These are phyloP conservation scores for Watsonalla binaria DNA, from an alignment of 2,888 invertebrate genomes.

Conservation along the genomic window DNA sequence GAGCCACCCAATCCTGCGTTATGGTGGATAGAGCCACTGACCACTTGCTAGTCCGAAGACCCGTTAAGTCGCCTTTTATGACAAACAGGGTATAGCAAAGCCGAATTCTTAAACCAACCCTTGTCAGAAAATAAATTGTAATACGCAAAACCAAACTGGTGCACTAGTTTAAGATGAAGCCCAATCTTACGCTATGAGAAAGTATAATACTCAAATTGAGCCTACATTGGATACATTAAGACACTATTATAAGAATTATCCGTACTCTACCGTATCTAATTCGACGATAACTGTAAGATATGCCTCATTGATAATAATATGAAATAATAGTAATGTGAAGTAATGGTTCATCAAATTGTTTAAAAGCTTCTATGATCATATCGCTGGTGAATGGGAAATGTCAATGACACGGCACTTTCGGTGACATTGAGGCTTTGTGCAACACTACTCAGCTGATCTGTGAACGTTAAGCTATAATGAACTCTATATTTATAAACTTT, in stretches of 20 bases:
- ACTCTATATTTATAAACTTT: background rate
- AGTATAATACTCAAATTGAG: background rate
- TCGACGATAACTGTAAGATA: background rate
- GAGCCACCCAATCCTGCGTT: too few species aligned
- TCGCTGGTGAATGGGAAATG: conserved; percentile 31
- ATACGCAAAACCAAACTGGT: too few species aligned
- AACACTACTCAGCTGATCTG: conserved; percentile 2
- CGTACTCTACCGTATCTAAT: background rate
- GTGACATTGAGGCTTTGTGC: conserved; percentile 24
- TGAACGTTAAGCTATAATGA: background rate
- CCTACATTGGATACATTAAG: background rate
- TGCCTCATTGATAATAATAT: conserved; percentile 10
- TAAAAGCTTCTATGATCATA: conserved; percentile 30
- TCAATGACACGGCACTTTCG: conserved; percentile 34
- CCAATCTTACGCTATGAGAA: too few species aligned
- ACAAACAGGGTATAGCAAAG: too few species aligned
- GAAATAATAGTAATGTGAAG: conserved; percentile 13
- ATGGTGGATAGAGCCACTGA: too few species aligned
- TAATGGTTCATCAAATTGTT: conserved; percentile 23
- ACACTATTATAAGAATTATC: background rate
- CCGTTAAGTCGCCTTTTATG: too few species aligned
- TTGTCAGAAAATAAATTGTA: too few species aligned
- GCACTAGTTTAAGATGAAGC: too few species aligned
- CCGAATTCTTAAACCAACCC: too few species aligned
- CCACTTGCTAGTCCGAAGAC: too few species aligned